Conservation (phyloP, 1,140 invertebrate genomes). For the Sinella curviseta region DNA sequence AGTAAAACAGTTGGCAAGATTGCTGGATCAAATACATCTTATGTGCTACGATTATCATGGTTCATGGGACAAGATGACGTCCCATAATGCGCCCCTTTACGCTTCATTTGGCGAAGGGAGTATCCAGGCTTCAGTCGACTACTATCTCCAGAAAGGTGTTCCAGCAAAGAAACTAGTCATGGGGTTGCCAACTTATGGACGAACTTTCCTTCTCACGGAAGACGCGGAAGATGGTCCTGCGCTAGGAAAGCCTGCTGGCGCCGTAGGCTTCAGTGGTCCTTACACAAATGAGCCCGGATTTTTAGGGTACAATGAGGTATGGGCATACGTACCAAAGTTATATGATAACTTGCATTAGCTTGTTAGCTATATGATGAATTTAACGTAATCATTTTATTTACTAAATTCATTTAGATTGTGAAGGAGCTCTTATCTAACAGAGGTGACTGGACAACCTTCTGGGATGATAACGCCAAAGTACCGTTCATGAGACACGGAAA, state of each 20-base stretch:
- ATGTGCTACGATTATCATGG: conserved; percentile 92
- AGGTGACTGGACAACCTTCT: conserved; percentile 48
- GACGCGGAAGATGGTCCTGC: conserved; percentile 53
- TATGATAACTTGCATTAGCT: neutral
- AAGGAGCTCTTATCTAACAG: conserved; percentile 45
- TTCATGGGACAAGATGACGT: conserved; percentile 73
- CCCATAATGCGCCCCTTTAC: conserved; percentile 65
- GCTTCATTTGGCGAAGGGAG: conserved; percentile 20
- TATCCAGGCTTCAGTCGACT: conserved; percentile 42
- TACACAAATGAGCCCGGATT: conserved; percentile 79
- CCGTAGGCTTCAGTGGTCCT: conserved; percentile 69
- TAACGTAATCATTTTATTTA: neutral
- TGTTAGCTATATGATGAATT: neutral
- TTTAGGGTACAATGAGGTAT: conserved; percentile 83
- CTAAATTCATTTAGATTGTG: conserved; percentile 54
- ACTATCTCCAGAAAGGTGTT: conserved; percentile 61
- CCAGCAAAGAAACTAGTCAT: conserved; percentile 73
- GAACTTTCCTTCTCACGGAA: conserved; percentile 67
- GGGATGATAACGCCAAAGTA: conserved; percentile 45
- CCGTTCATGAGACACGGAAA: conserved; percentile 47
- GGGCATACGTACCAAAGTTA: too few relatives aligned
- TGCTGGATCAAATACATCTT: conserved; percentile 80
- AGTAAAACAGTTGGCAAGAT: conserved; percentile 67
- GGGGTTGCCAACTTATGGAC: conserved; percentile 80
- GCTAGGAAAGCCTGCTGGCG: conserved; percentile 58